phyloP scores from a whole-genome alignment of 2,113 vertebrate species.

The Myrmecobius fasciatus region DNA sequence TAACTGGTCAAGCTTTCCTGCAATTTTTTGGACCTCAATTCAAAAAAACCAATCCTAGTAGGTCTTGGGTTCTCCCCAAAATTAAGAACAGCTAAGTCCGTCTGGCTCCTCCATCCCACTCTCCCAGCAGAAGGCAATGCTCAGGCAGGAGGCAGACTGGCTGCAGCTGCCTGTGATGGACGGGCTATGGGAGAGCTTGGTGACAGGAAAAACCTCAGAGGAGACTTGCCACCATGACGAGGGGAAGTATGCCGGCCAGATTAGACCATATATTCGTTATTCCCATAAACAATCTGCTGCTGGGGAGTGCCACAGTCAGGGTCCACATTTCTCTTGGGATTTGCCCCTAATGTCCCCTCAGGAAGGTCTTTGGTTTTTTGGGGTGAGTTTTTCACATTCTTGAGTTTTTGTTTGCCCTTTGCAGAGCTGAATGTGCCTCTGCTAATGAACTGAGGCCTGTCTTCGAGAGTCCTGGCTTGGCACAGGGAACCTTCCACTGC shows the following conservation, averaged over 20 bases:
- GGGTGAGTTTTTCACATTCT: constrained; percentile 88
- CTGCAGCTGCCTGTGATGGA: constrained; percentile 7
- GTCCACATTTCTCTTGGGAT: constrained; percentile 84
- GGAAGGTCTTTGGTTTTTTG: constrained; percentile 89
- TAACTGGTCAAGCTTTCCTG: background rate
- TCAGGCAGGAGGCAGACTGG: constrained; percentile 40
- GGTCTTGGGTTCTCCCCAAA: background rate
- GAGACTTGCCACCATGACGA: background rate
- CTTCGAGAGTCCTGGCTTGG: constrained; percentile 81
- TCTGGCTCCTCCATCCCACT: background rate
- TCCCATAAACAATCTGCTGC: constrained; percentile 91
- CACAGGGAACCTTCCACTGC: constrained; percentile 77
- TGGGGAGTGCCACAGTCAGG: constrained; percentile 86
- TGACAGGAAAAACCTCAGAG: constrained; percentile 35
- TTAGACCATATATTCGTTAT: constrained; percentile 99
- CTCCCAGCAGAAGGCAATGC: constrained; percentile 11
- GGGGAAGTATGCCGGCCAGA: constrained; percentile 13
- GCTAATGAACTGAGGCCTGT: constrained; percentile 92
- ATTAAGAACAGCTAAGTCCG: constrained; percentile 76
- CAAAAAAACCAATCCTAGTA: background rate
- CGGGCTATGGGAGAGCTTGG: background rate
- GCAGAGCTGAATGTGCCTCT: constrained; percentile 95
- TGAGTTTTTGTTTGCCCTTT: constrained; percentile 95
- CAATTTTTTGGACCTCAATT: constrained; percentile 36
- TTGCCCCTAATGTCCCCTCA: constrained; percentile 78